Conservation (phyloP, 2,113 vertebrate genomes). For the Dendropsophus ebraccatus region DNA sequence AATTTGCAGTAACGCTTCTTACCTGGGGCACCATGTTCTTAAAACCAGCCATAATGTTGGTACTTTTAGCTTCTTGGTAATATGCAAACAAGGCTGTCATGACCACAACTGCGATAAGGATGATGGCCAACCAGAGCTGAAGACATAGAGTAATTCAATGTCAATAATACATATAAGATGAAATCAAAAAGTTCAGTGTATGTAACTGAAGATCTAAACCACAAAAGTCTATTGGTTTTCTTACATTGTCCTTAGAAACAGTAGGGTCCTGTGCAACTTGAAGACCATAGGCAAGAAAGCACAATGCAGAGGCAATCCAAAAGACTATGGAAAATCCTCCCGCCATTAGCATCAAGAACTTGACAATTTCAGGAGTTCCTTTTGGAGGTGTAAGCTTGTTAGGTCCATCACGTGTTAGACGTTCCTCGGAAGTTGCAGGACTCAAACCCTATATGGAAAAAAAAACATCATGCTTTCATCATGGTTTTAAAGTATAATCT, state of each 20-base stretch:
- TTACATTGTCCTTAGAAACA: constrained; percentile 73
- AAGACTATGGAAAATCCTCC: constrained; percentile 81
- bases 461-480: not conserved
- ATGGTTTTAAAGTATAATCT: not conserved
- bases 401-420: constrained; percentile 73
- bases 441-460: constrained; percentile 72
- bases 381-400: constrained; percentile 78
- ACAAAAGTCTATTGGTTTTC: constrained; percentile 36
- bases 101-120: constrained; percentile 76
- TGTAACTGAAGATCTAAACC: not conserved
- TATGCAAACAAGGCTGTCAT: constrained; percentile 80
- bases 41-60: constrained; percentile 84
- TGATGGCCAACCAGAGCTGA: constrained; percentile 77
- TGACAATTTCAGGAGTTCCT: constrained; percentile 75
- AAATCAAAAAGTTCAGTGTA: not conserved
- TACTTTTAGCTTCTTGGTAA: constrained; percentile 83
- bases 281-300: constrained; percentile 78
- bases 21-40: constrained; percentile 83
- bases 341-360: constrained; percentile 79
- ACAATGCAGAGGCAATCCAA: constrained; percentile 76
- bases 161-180: not conserved
- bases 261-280: constrained; percentile 63
- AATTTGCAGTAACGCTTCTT: constrained; percentile 48
- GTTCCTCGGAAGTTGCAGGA: constrained; percentile 68
- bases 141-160: constrained; percentile 13